Conservation (phyloP, 2,888 invertebrate genomes). For the Caenorhabditis imperialis region DNA sequence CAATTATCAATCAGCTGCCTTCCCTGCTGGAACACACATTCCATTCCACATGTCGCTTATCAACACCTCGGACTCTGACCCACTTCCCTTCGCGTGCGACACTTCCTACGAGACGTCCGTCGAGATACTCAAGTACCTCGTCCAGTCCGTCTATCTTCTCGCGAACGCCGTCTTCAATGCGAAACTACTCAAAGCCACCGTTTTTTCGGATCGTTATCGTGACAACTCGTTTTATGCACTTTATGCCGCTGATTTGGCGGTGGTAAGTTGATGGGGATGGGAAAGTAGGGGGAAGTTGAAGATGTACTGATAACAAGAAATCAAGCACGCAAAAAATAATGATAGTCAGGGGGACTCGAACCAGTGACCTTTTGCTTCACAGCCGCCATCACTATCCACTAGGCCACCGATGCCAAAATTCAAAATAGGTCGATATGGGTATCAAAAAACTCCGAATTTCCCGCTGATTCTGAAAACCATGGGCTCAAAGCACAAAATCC, state of each 20-base stretch:
- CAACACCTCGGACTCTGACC: slow-evolving; percentile 8
- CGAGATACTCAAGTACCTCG: slow-evolving; percentile 11
- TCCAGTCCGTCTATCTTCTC: slow-evolving; percentile 26
- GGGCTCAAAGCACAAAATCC: no score
- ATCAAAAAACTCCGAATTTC: no score
- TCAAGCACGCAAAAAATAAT: no score
- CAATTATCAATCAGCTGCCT: no score
- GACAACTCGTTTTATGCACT: slow-evolving; percentile 30
- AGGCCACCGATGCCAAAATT: no score
- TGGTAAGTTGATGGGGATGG: slow-evolving; percentile 8
- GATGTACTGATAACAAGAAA: background rate
- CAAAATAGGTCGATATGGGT: no score
- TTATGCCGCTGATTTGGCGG: slow-evolving; percentile 28
- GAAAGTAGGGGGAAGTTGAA: background rate
- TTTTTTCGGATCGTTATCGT: slow-evolving; percentile 10
- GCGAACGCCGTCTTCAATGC: slow-evolving; percentile 14
- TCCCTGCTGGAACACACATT: no score
- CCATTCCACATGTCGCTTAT: no score
- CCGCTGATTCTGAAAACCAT: no score
- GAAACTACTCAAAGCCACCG: slow-evolving; percentile 5
- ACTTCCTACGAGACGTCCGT: slow-evolving; percentile 1
- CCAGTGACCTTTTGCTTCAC: no score
- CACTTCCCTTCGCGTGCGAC: slow-evolving; percentile 19
- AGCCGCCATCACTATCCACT: no score
- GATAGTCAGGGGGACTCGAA: no score